Evolutionary conservation across 92 coral and sea anemone species (phyloP).

Genomic region (Heliopora coerulea): DNA sequence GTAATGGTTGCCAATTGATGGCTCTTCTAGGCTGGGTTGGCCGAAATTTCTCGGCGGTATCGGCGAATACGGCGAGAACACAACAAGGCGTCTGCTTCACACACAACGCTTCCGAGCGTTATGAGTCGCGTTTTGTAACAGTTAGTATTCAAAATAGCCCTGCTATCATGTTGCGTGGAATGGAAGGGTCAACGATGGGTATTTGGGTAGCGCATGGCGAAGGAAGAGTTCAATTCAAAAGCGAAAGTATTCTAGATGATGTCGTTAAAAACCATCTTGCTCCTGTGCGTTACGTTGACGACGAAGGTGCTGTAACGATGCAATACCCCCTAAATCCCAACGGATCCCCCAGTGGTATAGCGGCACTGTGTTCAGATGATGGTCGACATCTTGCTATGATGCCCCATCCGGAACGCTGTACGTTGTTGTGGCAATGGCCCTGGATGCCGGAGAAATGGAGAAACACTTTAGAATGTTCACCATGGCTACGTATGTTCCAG

Average conservation of each 20-base stretch:
- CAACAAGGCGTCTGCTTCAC: slow-evolving; percentile 93
- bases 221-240: slow-evolving; percentile 70
- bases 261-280: slow-evolving; percentile 65
- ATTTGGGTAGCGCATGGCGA: slow-evolving; percentile 99
- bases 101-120: slow-evolving; percentile 88
- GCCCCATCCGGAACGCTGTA: slow-evolving; percentile 98
- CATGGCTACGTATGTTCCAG: slow-evolving; percentile 95
- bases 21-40: slow-evolving; percentile 96
- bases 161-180: slow-evolving; percentile 85
- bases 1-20: slow-evolving; percentile 98
- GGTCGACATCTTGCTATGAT: slow-evolving; percentile 99
- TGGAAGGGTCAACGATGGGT: slow-evolving; percentile 92
- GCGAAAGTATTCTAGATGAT: slow-evolving; percentile 60
- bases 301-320: slow-evolving; percentile 76
- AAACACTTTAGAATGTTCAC: slow-evolving; percentile 65
- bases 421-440: slow-evolving; percentile 98
- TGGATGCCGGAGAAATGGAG: slow-evolving; percentile 97
- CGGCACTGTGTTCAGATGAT: slow-evolving; percentile 84
- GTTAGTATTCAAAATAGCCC: slow-evolving; percentile 83
- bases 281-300: slow-evolving; percentile 83
- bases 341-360: slow-evolving; percentile 95
- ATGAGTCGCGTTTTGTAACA: slow-evolving; percentile 91
- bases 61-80: slow-evolving; percentile 5
- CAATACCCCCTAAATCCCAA: slow-evolving; percentile 95
- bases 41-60: slow-evolving; percentile 30